Base-by-base conservation (phyloP, 1,140 invertebrate species). In the Aphidius ervi region DNA sequence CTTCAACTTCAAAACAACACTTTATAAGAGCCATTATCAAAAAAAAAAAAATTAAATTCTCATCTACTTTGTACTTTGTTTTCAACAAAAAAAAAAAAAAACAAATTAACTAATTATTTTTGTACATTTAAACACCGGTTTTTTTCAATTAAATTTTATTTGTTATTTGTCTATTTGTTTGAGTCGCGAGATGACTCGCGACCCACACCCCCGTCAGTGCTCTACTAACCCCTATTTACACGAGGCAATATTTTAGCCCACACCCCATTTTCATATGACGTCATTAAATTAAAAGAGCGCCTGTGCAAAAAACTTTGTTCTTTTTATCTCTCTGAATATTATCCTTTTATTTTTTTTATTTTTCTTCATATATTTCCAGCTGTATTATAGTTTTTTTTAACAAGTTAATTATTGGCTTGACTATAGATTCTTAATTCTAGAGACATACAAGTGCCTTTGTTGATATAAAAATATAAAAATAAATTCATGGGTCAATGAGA, bases 1-100 rank as follows among this genome's bases (percentile, higher is more conserved):
- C 74, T 69, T 91, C 88, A 20, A 85, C 81, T 66, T 91, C 88
- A 72, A 91, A 89, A 77, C 89, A 91, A 78, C 88, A 89, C 69
- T 85, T 89, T 45, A 90, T 84, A 58, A 90, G 81, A 56, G 88
- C 86, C 87, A 90, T 90, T 23, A 31, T 47, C 9, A 3, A 43
- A 5, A 40, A n/a, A 48, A 43, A 9, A 50, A 41, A 42, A 56
- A 61, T 31, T n/a, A 16, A 52, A 20, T 46, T 42, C 48, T 40
- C 20, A 47, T 41, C 47, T 8, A 50, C 41, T 56, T 49, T 4
- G 20, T 43, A 31, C 10, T 10, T 23, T 6, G 6, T 9, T n/a
- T 47, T 7, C 46, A 16, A 3, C 9, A 52, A 52, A 37, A 52
- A 16, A 16, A 16, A 16, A 16, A 16, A 16, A 16, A 16, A 16